These are phyloP conservation scores for Limnephilus rhombicus DNA, from an alignment of 2,888 invertebrate species.

Conservation along the genomic window DNA sequence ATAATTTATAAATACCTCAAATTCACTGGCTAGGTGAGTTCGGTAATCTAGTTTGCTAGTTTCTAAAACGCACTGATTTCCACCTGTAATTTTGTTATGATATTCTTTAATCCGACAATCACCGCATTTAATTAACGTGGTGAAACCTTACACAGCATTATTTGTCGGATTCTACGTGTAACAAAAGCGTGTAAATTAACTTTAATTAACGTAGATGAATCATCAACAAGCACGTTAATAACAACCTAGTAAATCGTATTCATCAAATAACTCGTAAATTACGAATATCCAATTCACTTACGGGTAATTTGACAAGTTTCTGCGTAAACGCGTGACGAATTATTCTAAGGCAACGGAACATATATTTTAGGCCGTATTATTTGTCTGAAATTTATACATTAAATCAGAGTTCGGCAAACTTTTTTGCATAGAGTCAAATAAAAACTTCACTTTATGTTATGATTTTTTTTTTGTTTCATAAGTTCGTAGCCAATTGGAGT, in stretches of 20 bases:
- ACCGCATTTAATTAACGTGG: constrained; percentile 31
- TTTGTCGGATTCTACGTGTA: neutral
- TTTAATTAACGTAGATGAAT: constrained; percentile 36
- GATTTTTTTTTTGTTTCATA: too few species aligned
- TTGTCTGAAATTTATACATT: neutral
- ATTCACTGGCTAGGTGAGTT: neutral
- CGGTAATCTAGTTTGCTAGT: neutral
- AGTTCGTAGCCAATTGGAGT: too few species aligned
- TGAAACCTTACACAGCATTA: constrained; percentile 27
- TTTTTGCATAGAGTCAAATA: too few species aligned
- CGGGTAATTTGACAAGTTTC: constrained; percentile 9
- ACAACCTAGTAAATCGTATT: constrained; percentile 2
- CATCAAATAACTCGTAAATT: constrained; percentile 40
- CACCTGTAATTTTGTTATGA: neutral
- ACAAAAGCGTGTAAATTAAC: constrained; percentile 13
- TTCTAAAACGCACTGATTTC: neutral
- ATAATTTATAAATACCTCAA: neutral
- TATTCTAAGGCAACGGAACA: constrained; percentile 11
- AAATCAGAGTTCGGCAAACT: too few species aligned
- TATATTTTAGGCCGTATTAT: neutral
- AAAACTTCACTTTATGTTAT: too few species aligned
- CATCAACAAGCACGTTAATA: constrained; percentile 7
- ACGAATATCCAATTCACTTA: constrained; percentile 34
- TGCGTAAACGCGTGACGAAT: constrained; percentile 33
- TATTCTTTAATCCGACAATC: neutral